A percentile compares a stretch with the other conserved stretches of the same genome.
phyloP scores from a whole-genome alignment of 2,113 vertebrate species.

The Paracanthobrama guichenoti region DNA sequence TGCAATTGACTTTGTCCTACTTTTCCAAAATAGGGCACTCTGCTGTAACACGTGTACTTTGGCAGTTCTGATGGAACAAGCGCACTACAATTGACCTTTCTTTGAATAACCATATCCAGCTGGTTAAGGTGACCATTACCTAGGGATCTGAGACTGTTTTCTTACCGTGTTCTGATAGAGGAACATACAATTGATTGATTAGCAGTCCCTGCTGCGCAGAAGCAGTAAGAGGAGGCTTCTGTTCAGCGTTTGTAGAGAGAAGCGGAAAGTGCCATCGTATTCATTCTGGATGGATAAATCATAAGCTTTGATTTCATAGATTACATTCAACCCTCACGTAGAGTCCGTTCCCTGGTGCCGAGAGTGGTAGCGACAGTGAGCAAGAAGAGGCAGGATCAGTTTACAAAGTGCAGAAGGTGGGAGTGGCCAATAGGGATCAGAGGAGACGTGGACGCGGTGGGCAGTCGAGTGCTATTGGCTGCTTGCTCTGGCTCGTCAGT shows the following conservation, averaged over 20 bases:
- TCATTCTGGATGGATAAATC: constrained; percentile 57
- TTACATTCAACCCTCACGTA: constrained; percentile 65
- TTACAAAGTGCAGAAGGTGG: constrained; percentile 66
- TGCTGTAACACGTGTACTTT: constrained; percentile 86
- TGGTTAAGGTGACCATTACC: constrained; percentile 64
- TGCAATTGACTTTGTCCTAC: constrained; percentile 91
- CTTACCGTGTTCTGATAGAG: constrained; percentile 53
- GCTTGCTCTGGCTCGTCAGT: constrained; percentile 74
- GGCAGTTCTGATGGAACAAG: constrained; percentile 89
- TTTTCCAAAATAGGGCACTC: constrained; percentile 88
- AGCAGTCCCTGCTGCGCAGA: constrained; percentile 36
- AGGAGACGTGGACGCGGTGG: constrained; percentile 74
- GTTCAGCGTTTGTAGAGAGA: constrained; percentile 41
- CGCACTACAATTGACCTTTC: constrained; percentile 72
- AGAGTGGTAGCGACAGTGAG: constrained; percentile 26
- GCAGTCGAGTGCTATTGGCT: constrained; percentile 85
- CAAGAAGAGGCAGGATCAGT: constrained; percentile 57
- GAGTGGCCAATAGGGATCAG: constrained; percentile 65
- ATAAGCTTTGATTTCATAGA: constrained; percentile 30
- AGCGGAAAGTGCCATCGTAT: constrained; percentile 61
- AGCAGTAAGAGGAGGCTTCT: constrained; percentile 48
- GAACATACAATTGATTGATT: constrained; percentile 45
- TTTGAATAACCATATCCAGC: constrained; percentile 65
- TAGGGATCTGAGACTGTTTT: constrained; percentile 49
- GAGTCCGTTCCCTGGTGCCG: constrained; percentile 50